phyloP scores from a whole-genome alignment of 2,113 vertebrate genomes.

The Phyllopteryx taeniolatus region DNA sequence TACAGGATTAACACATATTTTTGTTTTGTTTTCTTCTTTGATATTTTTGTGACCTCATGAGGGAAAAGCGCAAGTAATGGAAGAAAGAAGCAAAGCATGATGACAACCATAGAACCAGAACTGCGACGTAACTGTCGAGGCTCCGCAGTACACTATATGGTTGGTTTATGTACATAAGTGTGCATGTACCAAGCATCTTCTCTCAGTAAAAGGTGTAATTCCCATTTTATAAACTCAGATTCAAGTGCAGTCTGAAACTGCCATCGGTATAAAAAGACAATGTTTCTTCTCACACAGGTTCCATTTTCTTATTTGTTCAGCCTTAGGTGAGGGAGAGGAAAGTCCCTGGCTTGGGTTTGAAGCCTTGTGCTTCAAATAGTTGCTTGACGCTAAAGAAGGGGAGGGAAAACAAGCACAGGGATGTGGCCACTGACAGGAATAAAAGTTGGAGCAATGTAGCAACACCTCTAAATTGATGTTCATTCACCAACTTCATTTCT shows the following conservation, averaged over 20 bases:
- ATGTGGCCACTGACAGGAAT: constrained; percentile 22
- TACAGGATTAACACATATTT: too few relatives aligned
- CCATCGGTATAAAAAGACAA: background rate
- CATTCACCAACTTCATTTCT: constrained; percentile 15
- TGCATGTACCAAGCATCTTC: background rate
- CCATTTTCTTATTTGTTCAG: background rate
- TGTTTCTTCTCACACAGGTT: background rate
- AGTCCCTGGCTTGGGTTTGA: constrained; percentile 49
- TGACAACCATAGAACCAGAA: background rate
- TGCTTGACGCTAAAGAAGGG: constrained; percentile 24
- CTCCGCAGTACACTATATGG: too few relatives aligned
- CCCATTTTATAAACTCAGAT: constrained; percentile 17
- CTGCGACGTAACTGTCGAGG: background rate
- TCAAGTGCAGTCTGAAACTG: constrained; percentile 20
- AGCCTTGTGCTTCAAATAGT: constrained; percentile 42
- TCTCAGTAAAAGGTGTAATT: background rate
- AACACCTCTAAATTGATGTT: constrained; percentile 11
- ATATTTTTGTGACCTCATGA: background rate
- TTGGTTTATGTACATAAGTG: background rate
- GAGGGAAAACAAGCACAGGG: constrained; percentile 22
- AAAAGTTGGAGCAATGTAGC: constrained; percentile 10
- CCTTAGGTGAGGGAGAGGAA: constrained; percentile 50
- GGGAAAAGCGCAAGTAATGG: background rate
- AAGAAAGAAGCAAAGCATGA: background rate
- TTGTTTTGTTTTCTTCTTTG: background rate